Base-by-base conservation (phyloP, 1,140 invertebrate genomes). In the Mizuhopecten yessoensis region DNA sequence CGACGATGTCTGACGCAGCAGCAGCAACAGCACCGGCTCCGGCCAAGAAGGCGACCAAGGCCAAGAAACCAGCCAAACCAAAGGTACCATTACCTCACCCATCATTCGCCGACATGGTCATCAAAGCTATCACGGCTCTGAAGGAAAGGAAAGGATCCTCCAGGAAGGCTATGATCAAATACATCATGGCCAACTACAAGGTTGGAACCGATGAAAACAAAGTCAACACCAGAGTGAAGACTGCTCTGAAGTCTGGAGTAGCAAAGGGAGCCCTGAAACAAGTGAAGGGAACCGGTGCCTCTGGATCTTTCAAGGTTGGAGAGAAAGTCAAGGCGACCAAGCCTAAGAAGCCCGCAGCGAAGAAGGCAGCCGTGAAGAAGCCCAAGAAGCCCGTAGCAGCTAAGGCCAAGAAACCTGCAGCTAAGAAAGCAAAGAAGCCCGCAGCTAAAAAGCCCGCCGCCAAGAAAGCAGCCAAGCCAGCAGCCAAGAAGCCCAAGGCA, bases 111-210 rank as follows among this genome's bases (percentile, higher is more conserved):
- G 94, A 94, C 20, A 95, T 95, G 95, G 93, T 95, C 20, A 45
- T 34, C 5, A 92, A 92, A 33, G 95, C 94, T 42, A 93, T 95
- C 86, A 34, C 75, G 9, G 34, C 89, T 7, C 36, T 95, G 92
- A 95, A 95, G 86, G 96, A 96, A 90, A 92, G 93, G 15, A 89
- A 90, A 49, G 95, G 96, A 89, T 96, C 96, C 0, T 96, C 95
- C 15, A 93, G 95, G 89, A 94, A 95, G 86, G 96, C 96, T 34
- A 96, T 97, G 45, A 90, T 96, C 13, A 97, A 96, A 89, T 96
- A 96, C 94, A 96, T 97, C 88, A 23, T 95, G 45, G 92, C 94
- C 34, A 96, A 96, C 94, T 96, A 95, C 95, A 97, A 95, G 57
- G 94, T 96, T 42, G 95, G 96, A 87, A n/a, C n/a, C 29, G 57